These are phyloP conservation scores for Gonocerus acuteangulatus DNA, from an alignment of 2,888 invertebrate genomes.

Conservation along the genomic window DNA sequence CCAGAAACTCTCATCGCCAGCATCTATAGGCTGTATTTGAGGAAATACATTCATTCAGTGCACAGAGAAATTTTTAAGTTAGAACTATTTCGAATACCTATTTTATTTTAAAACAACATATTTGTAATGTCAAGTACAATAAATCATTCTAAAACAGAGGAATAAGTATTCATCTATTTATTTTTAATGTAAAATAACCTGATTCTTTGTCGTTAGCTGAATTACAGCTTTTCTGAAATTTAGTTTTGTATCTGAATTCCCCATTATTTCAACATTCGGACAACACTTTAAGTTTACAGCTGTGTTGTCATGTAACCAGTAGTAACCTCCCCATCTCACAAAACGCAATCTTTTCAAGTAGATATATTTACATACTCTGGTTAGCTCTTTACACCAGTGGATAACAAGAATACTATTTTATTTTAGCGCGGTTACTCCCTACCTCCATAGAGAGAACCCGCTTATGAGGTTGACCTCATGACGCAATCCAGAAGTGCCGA, in stretches of 20 bases:
- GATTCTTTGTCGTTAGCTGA: constrained; percentile 91
- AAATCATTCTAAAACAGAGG: neutral
- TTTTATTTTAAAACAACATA: constrained; percentile 1
- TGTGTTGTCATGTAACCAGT: neutral
- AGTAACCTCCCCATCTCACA: too few species aligned
- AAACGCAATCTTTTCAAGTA: too few species aligned
- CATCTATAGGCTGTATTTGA: constrained; percentile 72
- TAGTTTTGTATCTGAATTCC: constrained; percentile 95
- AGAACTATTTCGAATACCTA: too few species aligned
- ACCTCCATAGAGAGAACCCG: too few species aligned
- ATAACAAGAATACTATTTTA: too few species aligned
- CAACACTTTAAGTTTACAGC: neutral
- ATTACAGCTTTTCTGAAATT: constrained; percentile 98
- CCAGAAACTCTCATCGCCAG: constrained; percentile 90
- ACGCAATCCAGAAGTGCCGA: too few species aligned
- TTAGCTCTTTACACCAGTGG: too few species aligned
- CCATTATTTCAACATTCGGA: constrained; percentile 57
- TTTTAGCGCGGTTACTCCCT: too few species aligned
- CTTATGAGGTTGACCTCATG: too few species aligned
- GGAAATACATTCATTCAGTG: neutral
- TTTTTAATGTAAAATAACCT: constrained; percentile 52
- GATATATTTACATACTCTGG: too few species aligned
- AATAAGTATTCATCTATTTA: neutral
- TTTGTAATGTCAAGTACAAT: neutral
- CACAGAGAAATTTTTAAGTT: neutral